Percentiles rank a stretch among this genome's conserved stretches.
Conservation (phyloP, 2,797 vertebrate species). For the Mastacembelus armatus region DNA sequence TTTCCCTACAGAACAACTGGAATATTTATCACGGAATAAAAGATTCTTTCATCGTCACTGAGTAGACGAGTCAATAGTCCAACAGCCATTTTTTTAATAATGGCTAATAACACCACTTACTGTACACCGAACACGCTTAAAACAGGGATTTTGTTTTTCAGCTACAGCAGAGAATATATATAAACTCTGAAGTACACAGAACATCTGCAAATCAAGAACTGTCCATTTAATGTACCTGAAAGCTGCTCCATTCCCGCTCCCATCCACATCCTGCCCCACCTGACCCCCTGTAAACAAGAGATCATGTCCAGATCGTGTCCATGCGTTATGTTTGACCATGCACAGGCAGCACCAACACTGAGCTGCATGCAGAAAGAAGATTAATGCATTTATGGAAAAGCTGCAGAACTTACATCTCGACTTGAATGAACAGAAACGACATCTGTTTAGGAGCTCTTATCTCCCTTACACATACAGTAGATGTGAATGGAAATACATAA, state of each 20-base stretch:
- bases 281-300: too few relatives aligned
- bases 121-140: constrained; percentile 8
- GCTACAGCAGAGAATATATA: constrained; percentile 7
- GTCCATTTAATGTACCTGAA: neutral
- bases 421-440: constrained; percentile 75
- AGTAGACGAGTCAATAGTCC: constrained; percentile 25
- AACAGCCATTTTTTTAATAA: constrained; percentile 15
- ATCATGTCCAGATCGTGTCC: constrained; percentile 7
- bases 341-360: constrained; percentile 64
- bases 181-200: neutral
- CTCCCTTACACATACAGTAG: constrained; percentile 36
- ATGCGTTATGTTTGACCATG: constrained; percentile 61
- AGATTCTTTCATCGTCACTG: too few relatives aligned
- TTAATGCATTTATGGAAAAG: constrained; percentile 87
- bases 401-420: constrained; percentile 82
- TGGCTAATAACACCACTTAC: constrained; percentile 25
- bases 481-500: constrained; percentile 49
- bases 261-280: constrained; percentile 9
- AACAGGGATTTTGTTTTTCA: too few relatives aligned
- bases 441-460: constrained; percentile 68
- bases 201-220: neutral
- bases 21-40: too few relatives aligned
- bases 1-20: too few relatives aligned
- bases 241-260: neutral
- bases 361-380: constrained; percentile 85